Conservation (phyloP, 2,888 invertebrate genomes). For the Notodonta ziczac region DNA sequence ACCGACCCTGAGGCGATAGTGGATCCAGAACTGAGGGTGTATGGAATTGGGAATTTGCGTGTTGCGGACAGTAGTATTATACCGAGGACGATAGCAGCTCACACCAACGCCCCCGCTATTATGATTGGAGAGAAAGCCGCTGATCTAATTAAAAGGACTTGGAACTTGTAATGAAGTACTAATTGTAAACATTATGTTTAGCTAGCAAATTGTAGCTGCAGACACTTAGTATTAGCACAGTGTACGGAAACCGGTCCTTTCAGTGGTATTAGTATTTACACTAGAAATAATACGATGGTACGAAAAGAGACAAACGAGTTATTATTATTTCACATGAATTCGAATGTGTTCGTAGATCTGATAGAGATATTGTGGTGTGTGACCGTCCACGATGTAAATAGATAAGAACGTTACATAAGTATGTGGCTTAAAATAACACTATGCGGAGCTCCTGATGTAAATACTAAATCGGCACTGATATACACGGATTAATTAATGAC, state of each 20-base stretch:
- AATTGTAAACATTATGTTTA: neutral
- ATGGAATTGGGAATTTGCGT: conserved; percentile 85
- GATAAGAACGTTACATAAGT: neutral
- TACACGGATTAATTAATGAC: too few relatives aligned
- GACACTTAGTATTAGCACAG: too few relatives aligned
- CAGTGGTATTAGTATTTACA: too few relatives aligned
- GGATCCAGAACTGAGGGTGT: conserved; percentile 85
- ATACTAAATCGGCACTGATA: too few relatives aligned
- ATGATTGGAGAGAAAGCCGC: conserved; percentile 91
- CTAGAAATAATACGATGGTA: too few relatives aligned
- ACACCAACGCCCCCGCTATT: conserved; percentile 87
- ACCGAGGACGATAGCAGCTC: conserved; percentile 86
- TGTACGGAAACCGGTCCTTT: too few relatives aligned
- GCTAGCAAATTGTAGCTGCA: too few relatives aligned
- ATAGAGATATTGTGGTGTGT: too few relatives aligned
- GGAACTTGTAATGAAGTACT: conserved; percentile 56
- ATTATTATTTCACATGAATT: too few relatives aligned
- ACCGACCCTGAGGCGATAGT: conserved; percentile 86
- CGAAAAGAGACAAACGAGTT: too few relatives aligned
- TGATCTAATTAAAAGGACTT: conserved; percentile 84
- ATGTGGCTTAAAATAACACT: neutral
- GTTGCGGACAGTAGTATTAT: conserved; percentile 89
- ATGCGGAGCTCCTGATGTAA: neutral
- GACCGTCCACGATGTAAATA: neutral
- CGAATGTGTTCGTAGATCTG: too few relatives aligned